Base-by-base conservation (phyloP, 2,888 invertebrate species). In the Amblyjoppa fuscipennis region DNA sequence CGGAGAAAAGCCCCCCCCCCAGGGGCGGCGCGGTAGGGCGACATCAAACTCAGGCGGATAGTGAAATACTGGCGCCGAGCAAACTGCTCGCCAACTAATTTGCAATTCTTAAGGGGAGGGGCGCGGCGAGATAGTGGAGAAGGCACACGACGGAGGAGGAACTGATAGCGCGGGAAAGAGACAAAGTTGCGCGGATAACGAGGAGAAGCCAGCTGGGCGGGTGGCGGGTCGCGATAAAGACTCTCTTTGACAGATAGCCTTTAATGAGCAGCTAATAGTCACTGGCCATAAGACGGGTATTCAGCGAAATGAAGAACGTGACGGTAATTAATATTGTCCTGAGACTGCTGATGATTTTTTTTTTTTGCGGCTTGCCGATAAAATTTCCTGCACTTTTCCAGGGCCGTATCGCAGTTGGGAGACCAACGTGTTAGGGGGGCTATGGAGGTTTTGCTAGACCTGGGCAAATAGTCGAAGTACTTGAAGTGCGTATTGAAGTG, bases 101-200 rank as follows among this genome's bases (percentile, higher is more conserved):
- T 89, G 88, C 88, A 89, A 88, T 87, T 85, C 81, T 69, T 70
- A 71, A 69, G 73, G 69, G 73, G 49, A 3, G 9, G 69, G n/a
- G 38, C 74, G 53, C 20, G 16, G 78, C 20, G 64, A 75, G 31
- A 59, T 28, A 56, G 69, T 70, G 71, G 86, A 25, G 71, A 49
- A 69, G 53, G 53, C 31, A 41, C 31, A 41, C 64, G 64, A 59
- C 51, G 25, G 13, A n/a, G 34, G 31, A 4, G 70, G 28, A 13
- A 76, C 16, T 53, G 20, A 56, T 61, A 31, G 31, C n/a, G 20
- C 16, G 68, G 16, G 41, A 41, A 25, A 69, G 66, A 64, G 45
- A n/a, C n/a, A 45, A 59, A 13, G 56, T 45, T 45, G 13, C 20
- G 3, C 16, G 49, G 45, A 68, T 49, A 31, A 41, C 11, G 56